Evolutionary conservation across 2,888 invertebrate genomes (phyloP).

Genomic region (Willowsia nigromaculata): DNA sequence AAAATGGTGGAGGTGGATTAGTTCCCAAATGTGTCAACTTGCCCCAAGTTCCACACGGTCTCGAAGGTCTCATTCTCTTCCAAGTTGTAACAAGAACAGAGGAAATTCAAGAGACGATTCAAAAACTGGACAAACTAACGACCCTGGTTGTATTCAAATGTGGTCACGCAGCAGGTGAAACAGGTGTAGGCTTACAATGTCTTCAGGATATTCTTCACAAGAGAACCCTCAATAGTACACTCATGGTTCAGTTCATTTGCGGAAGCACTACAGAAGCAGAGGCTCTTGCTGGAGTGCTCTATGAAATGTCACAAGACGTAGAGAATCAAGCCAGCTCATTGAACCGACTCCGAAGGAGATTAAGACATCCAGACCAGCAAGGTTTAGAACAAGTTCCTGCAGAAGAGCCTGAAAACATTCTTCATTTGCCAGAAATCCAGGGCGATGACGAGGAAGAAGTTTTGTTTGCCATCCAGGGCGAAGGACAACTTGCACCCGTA

Average conservation of each 20-base stretch:
- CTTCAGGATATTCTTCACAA: slow-evolving; percentile 61
- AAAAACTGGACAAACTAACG: slow-evolving; percentile 51
- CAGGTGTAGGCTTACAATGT: slow-evolving; percentile 53
- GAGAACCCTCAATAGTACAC: slow-evolving; percentile 52
- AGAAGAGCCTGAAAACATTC: background rate
- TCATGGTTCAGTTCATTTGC: slow-evolving; percentile 68
- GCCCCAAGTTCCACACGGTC: slow-evolving; percentile 31
- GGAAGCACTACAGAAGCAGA: slow-evolving; percentile 50
- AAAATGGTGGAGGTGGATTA: slow-evolving; percentile 59
- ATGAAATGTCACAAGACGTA: slow-evolving; percentile 39
- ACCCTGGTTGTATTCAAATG: slow-evolving; percentile 68
- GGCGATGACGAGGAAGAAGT: slow-evolving; percentile 20
- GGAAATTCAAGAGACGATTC: slow-evolving; percentile 31
- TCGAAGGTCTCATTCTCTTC: slow-evolving; percentile 64
- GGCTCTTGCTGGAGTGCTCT: slow-evolving; percentile 48
- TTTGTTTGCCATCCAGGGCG: slow-evolving; percentile 7
- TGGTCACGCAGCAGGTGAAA: slow-evolving; percentile 68
- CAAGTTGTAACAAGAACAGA: slow-evolving; percentile 65
- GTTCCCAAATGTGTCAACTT: slow-evolving; percentile 59
- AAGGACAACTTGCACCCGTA: background rate
- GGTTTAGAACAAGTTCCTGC: background rate
- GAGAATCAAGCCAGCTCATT: slow-evolving; percentile 10
- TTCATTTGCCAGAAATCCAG: slow-evolving; percentile 15
- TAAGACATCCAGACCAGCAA: background rate
- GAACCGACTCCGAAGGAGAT: background rate